Evolutionary conservation across 2,113 vertebrate genomes (phyloP).

Genomic region (Tretioscincus oriximinensis): DNA sequence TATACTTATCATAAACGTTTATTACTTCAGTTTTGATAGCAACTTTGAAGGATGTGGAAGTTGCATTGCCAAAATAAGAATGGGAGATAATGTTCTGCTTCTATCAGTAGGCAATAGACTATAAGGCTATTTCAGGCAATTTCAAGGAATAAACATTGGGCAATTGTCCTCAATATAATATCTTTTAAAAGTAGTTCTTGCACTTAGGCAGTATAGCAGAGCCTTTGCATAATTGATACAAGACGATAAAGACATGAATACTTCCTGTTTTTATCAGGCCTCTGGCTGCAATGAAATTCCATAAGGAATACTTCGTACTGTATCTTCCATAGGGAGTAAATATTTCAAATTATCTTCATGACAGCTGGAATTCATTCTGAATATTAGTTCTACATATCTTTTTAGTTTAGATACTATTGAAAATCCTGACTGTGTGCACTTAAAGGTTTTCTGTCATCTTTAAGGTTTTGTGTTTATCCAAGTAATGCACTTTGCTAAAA

Average conservation of each 20-base stretch:
- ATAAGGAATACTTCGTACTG: slow-evolving; percentile 54
- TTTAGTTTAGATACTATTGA: slow-evolving; percentile 52
- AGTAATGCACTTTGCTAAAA: slow-evolving; percentile 38
- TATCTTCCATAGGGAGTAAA: slow-evolving; percentile 64
- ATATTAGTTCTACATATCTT: slow-evolving; percentile 58
- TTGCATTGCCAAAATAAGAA: neutral
- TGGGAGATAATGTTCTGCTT: neutral
- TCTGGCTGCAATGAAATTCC: slow-evolving; percentile 53
- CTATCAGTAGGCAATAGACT: neutral
- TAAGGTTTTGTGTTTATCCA: slow-evolving; percentile 38
- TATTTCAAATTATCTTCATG: slow-evolving; percentile 66
- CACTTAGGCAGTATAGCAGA: slow-evolving; percentile 36
- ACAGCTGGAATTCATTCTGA: slow-evolving; percentile 56
- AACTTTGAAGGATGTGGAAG: neutral
- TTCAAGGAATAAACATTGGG: slow-evolving; percentile 15
- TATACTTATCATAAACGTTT: too few relatives aligned
- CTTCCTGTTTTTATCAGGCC: slow-evolving; percentile 58
- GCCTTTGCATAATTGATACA: slow-evolving; percentile 34
- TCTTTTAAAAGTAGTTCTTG: slow-evolving; percentile 17
- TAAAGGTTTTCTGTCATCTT: slow-evolving; percentile 56
- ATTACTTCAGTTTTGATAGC: too few relatives aligned
- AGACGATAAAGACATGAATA: slow-evolving; percentile 45
- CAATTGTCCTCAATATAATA: slow-evolving; percentile 25
- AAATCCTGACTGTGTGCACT: slow-evolving; percentile 49
- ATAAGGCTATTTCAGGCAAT: neutral